A percentile compares a stretch with the other conserved stretches of the same genome.
phyloP scores from a whole-genome alignment of 2,797 vertebrate species.

The Sylvia borin region DNA sequence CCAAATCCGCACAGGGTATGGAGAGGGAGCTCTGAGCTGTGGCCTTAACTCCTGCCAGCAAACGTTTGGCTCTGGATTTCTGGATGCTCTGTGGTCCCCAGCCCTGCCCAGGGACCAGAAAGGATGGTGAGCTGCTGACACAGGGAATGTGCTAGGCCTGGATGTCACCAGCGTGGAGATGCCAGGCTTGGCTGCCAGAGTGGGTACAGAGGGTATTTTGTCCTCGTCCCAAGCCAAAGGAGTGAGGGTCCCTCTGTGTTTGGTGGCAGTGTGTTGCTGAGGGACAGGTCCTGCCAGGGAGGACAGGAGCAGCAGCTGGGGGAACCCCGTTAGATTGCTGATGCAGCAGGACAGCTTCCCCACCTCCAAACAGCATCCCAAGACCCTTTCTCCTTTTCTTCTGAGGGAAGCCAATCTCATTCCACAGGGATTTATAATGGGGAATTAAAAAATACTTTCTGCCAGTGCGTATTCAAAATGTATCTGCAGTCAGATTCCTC shows the following conservation, averaged over 20 bases:
- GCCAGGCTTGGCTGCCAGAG: accelerated
- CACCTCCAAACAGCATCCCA: not conserved
- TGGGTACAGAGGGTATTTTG: accelerated
- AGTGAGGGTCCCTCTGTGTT: not conserved
- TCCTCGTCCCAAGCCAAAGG: not conserved
- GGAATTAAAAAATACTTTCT: not conserved
- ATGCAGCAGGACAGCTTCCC: not conserved
- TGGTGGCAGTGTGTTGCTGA: accelerated
- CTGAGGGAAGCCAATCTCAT: not conserved
- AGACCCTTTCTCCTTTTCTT: not conserved
- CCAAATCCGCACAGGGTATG: accelerated
- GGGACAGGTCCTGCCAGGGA: not conserved
- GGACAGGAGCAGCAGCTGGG: not conserved
- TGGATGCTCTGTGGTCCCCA: accelerated
- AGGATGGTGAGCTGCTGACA: accelerated
- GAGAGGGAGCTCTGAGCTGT: not conserved
- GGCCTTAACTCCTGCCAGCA: not conserved
- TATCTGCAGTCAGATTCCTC: not conserved
- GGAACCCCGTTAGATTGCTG: not conserved
- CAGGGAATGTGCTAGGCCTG: not conserved
- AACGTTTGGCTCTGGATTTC: not conserved
- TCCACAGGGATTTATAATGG: accelerated
- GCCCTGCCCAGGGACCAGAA: not conserved
- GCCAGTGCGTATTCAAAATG: not conserved
- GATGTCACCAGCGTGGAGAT: accelerated